Evolutionary conservation across 2,113 vertebrate genomes (phyloP).

Genomic region (Heloderma charlesbogerti): DNA sequence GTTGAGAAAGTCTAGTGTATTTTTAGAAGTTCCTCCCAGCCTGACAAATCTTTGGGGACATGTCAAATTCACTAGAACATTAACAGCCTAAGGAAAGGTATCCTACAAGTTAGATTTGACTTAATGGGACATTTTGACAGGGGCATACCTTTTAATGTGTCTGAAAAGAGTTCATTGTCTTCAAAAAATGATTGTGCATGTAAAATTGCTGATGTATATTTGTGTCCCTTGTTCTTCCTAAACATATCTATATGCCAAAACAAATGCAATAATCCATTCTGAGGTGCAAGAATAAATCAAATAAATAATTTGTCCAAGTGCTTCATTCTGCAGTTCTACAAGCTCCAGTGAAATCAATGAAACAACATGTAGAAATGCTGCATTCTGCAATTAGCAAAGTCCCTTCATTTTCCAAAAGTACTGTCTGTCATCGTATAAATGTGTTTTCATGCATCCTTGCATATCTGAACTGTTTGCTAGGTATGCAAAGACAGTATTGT

Average conservation of each 20-base stretch:
- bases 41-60: background rate
- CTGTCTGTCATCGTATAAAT: background rate
- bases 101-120: background rate
- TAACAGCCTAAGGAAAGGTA: conserved; percentile 25
- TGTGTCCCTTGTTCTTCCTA: background rate
- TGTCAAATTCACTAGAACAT: background rate
- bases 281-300: background rate
- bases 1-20: conserved; percentile 27
- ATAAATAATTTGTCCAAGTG: background rate
- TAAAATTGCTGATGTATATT: background rate
- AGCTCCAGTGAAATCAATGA: background rate
- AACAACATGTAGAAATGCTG: background rate
- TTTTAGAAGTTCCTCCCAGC: conserved; percentile 48
- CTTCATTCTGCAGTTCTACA: background rate
- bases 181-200: background rate
- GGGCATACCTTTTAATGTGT: background rate
- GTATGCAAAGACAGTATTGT: background rate
- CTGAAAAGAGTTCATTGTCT: background rate
- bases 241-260: background rate
- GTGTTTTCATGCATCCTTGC: background rate
- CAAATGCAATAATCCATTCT: background rate
- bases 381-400: background rate
- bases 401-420: background rate
- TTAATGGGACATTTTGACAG: background rate
- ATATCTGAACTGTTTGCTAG: background rate